Conservation (phyloP, 2,797 vertebrate species). For the Coreius guichenoti region DNA sequence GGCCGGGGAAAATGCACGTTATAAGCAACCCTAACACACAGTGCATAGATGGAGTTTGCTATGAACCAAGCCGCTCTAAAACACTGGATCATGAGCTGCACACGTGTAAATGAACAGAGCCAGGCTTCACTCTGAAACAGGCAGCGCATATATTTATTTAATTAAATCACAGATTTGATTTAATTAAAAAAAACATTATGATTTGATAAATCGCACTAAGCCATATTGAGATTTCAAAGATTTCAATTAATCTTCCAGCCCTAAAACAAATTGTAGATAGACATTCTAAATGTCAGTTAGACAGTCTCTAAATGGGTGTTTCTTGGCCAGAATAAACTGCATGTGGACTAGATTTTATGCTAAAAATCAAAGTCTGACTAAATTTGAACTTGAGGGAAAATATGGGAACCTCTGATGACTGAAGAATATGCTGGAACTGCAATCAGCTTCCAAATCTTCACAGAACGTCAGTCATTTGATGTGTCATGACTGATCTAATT, state of each 20-base stretch:
- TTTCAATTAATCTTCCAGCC: not conserved
- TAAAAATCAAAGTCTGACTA: conserved; percentile 10
- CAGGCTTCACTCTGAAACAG: not conserved
- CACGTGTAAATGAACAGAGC: not conserved
- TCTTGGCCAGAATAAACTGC: not conserved
- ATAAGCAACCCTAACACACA: too few relatives aligned
- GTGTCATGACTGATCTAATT: conserved; percentile 9
- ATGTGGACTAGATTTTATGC: not conserved
- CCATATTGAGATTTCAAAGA: not conserved
- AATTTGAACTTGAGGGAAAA: not conserved
- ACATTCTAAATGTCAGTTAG: not conserved
- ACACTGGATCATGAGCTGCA: not conserved
- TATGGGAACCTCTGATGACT: not conserved
- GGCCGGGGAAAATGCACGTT: too few relatives aligned
- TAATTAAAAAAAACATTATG: not conserved
- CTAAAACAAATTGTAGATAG: not conserved
- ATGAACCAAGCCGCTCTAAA: not conserved
- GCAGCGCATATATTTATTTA: too few relatives aligned
- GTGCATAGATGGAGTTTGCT: not conserved
- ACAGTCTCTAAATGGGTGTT: not conserved
- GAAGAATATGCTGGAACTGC: conserved; percentile 4
- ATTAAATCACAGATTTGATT: not conserved
- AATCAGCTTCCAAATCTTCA: conserved; percentile 24
- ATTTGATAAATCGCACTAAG: not conserved
- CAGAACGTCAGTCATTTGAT: conserved; percentile 38